These are phyloP conservation scores for Heloderma charlesbogerti DNA, from an alignment of 2,113 vertebrate genomes.

Conservation along the genomic window DNA sequence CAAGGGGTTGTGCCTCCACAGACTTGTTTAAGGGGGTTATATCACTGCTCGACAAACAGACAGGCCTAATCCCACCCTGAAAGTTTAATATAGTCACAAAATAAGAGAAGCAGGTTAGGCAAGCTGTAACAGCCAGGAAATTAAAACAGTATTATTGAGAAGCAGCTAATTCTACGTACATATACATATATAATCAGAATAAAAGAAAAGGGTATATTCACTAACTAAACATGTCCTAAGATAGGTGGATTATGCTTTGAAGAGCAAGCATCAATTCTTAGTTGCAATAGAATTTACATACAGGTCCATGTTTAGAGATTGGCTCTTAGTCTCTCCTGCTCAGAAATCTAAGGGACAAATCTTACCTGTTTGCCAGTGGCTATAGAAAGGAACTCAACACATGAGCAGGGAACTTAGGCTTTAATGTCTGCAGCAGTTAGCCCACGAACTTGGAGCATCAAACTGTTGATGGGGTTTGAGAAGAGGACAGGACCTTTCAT, in stretches of 20 bases:
- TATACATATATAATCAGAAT: background rate
- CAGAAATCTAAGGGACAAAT: background rate
- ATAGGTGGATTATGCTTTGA: background rate
- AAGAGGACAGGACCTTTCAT: background rate
- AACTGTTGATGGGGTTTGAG: background rate
- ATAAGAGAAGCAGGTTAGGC: too few species aligned
- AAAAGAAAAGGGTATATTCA: background rate
- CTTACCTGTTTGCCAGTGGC: background rate
- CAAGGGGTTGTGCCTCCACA: background rate
- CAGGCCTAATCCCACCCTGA: background rate
- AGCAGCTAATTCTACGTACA: background rate
- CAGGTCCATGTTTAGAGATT: background rate
- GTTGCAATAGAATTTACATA: background rate
- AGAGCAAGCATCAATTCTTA: background rate
- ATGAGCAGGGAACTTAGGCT: background rate
- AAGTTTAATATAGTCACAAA: background rate
- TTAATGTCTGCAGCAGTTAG: background rate
- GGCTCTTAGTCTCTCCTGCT: background rate
- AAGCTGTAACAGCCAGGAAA: background rate
- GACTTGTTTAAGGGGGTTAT: background rate
- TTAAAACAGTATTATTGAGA: background rate
- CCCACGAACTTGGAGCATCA: background rate
- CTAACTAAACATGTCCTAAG: background rate
- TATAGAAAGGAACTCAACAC: background rate
- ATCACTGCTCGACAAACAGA: background rate